Percentiles rank a stretch among this genome's conserved stretches.
Evolutionary conservation across 1,140 invertebrate genomes (phyloP).

Genomic region (Drosophila lini): DNA sequence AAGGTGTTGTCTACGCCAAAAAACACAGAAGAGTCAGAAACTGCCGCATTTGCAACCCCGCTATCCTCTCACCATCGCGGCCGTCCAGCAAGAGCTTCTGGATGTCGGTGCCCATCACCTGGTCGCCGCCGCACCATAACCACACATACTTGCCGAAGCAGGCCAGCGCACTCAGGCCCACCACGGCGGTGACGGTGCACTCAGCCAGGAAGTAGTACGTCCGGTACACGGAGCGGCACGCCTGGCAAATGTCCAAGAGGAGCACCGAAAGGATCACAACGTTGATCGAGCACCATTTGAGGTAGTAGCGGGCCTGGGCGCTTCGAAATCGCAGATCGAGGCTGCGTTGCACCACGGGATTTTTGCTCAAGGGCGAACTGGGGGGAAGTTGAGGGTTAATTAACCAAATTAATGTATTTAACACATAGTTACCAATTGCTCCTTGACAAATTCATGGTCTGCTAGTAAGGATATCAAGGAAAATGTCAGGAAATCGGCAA

Average conservation of each 20-base stretch:
- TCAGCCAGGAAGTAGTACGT: constrained; percentile 78
- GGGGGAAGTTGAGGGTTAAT: background rate
- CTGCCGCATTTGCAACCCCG: background rate
- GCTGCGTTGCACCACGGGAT: constrained; percentile 52
- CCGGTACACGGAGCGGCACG: constrained; percentile 25
- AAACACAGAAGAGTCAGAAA: background rate
- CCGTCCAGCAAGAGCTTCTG: constrained; percentile 84
- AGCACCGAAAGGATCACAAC: constrained; percentile 58
- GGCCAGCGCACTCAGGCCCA: constrained; percentile 83
- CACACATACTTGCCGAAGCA: constrained; percentile 84
- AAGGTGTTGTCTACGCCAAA: constrained; percentile 56
- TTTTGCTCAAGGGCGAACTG: constrained; percentile 43
- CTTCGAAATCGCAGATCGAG: constrained; percentile 57
- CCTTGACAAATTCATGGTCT: constrained; percentile 37
- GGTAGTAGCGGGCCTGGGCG: constrained; percentile 52
- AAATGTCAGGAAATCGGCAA: background rate
- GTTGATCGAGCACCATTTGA: constrained; percentile 77
- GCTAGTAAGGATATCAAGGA: background rate
- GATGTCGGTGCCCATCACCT: constrained; percentile 74
- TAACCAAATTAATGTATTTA: background rate
- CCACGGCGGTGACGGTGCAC: constrained; percentile 64
- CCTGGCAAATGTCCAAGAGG: constrained; percentile 61
- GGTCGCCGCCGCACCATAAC: constrained; percentile 64
- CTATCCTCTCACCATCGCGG: constrained; percentile 44
- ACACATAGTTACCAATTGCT: constrained; percentile 17